These are phyloP conservation scores for Amphibalanus amphitrite DNA, from an alignment of 1,140 invertebrate species.

Conservation along the genomic window DNA sequence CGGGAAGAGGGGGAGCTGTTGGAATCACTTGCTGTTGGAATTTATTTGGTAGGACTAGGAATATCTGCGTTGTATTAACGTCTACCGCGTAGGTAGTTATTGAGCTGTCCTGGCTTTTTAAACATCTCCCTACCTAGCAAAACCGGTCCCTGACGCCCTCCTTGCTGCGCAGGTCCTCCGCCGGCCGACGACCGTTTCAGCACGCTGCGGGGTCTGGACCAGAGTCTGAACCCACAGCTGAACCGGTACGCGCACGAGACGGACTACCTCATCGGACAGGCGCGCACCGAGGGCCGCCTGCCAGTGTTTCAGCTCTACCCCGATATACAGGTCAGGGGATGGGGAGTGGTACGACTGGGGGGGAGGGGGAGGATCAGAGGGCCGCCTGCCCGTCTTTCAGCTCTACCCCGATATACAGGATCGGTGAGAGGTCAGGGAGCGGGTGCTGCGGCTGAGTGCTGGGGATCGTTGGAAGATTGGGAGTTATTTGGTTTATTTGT, in stretches of 20 bases:
- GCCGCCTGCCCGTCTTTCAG: constrained; percentile 47
- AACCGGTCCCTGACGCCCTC: too few species aligned
- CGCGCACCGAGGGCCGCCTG: constrained; percentile 52
- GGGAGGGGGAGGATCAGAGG: too few species aligned
- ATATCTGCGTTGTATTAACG: too few species aligned
- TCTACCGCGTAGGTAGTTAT: too few species aligned
- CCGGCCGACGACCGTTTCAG: constrained; percentile 26
- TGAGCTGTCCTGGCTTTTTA: too few species aligned
- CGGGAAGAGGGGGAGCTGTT: too few species aligned
- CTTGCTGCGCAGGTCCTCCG: constrained; percentile 4
- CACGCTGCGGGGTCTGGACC: constrained; percentile 65
- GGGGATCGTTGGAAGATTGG: too few species aligned
- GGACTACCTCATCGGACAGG: constrained; percentile 59
- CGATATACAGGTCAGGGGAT: constrained; percentile 40
- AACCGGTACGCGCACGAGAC: constrained; percentile 79
- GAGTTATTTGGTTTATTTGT: too few species aligned
- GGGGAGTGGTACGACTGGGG: constrained; percentile 64
- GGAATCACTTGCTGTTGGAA: too few species aligned
- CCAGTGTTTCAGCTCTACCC: constrained; percentile 48
- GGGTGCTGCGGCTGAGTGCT: too few species aligned
- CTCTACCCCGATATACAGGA: constrained; percentile 44
- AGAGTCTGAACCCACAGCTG: constrained; percentile 75
- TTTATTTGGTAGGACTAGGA: too few species aligned
- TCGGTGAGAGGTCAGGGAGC: constrained; percentile 25
- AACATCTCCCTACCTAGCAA: too few species aligned